Conservation (phyloP, 2,888 invertebrate species). For the Pseudoips prasinana region DNA sequence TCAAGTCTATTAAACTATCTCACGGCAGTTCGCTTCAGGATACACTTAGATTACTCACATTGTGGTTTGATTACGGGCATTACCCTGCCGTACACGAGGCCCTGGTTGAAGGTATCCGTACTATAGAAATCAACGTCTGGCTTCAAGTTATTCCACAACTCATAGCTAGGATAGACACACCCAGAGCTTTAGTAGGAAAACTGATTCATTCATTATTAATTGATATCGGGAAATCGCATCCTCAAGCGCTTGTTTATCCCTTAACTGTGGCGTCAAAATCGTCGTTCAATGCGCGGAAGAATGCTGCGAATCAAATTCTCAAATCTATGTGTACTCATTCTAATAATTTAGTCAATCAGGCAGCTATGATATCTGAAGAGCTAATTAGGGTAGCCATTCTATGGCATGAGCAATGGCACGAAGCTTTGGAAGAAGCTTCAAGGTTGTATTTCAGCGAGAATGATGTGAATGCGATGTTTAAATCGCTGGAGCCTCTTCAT, state of each 20-base stretch:
- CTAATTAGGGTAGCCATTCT: slow-evolving; percentile 98
- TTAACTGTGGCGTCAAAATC: slow-evolving; percentile 98
- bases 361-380: slow-evolving; percentile 97
- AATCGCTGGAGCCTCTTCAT: slow-evolving; percentile 96
- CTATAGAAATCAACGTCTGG: slow-evolving; percentile 99
- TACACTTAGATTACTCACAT: slow-evolving; percentile 94
- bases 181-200: slow-evolving; percentile 92
- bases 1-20: slow-evolving; percentile 95
- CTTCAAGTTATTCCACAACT: slow-evolving; percentile 99
- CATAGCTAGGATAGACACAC: slow-evolving; percentile 98
- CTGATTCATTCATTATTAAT: slow-evolving; percentile 96
- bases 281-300: slow-evolving; percentile 90
- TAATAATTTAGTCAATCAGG: slow-evolving; percentile 95
- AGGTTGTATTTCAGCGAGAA: slow-evolving; percentile 96
- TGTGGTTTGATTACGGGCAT: slow-evolving; percentile 99
- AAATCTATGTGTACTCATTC: slow-evolving; percentile 98
- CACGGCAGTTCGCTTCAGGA: slow-evolving; percentile 97
- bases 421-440: slow-evolving; percentile 97
- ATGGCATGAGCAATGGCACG: slow-evolving; percentile 99
- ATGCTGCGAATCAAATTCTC: slow-evolving; percentile 96
- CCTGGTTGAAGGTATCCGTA: slow-evolving; percentile 93
- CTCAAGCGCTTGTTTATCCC: slow-evolving; percentile 98
- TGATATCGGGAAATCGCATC: slow-evolving; percentile 98
- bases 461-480: slow-evolving; percentile 98
- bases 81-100: slow-evolving; percentile 96